Base-by-base conservation (phyloP, 2,888 invertebrate species). In the Incurvaria masculella region DNA sequence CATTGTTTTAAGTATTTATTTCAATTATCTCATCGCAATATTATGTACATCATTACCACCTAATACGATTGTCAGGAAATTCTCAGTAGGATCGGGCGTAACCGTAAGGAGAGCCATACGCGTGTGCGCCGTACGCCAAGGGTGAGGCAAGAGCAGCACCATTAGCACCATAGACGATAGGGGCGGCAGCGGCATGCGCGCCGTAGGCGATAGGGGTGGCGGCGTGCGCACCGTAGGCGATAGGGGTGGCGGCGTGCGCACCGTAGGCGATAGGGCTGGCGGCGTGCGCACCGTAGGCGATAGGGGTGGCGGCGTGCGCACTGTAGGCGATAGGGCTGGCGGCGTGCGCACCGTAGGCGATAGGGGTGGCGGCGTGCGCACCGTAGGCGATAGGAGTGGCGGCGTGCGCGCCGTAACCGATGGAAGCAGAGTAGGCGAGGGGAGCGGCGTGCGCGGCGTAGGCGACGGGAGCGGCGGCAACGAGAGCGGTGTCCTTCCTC, bases 381-480 rank as follows among this genome's bases (percentile, higher is more conserved):
- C 18, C 26, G 56, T 60, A 33, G 43, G 62, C 62, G 21, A 64
- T 56, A 27, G 62, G 62, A n/a, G n/a, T n/a, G 38, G 63, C 63
- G 48, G 55, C 55, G 51, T 55, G 56, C 19, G 64, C 65, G 44
- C 59, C 59, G 46, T 61, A 61, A 21, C 73, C 70, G 51, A 68
- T 61, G 4, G 69, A 63, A 49, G 71, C 70, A 46, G 59, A 59
- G 51, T 66, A 60, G 53, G 69, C 66, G 48, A 66, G 57, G 45
- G 61, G 63, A 39, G 66, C 63, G 46, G 65, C 62, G 48, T 64
- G 63, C 41, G 61, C 63, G 49, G 62, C 56, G 27, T 59, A 59
- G 43, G 63, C 58, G 18, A 61, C 61, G 3, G 65, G 60, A 8
- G 53, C 49, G 17, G 54, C 52, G 27, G 62, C 56, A 19, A 59